Conservation (phyloP, 2,113 vertebrate genomes). For the Calypte anna region DNA sequence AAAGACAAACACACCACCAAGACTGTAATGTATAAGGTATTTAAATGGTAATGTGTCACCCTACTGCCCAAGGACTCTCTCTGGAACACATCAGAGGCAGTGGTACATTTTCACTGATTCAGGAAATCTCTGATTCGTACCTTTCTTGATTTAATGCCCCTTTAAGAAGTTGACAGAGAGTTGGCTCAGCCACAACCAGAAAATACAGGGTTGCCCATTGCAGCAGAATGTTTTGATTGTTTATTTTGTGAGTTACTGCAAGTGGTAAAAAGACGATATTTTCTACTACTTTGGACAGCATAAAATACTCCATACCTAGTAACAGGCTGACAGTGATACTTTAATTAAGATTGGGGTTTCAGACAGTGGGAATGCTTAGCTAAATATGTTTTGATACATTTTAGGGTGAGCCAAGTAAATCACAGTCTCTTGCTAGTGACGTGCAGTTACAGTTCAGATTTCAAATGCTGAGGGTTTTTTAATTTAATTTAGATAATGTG, state of each 20-base stretch:
- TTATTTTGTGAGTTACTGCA: slow-evolving; percentile 3
- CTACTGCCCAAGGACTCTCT: background rate
- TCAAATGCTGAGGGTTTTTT: background rate
- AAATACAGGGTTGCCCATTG: background rate
- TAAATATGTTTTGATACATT: background rate
- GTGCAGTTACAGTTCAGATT: background rate
- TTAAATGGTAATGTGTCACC: background rate
- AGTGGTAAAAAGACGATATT: background rate
- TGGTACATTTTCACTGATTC: background rate
- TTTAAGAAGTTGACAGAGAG: background rate
- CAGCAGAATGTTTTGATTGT: background rate
- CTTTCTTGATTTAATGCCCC: background rate
- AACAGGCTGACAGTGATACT: background rate
- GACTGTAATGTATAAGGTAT: background rate
- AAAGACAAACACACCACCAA: background rate
- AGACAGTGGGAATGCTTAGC: background rate
- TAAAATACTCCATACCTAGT: background rate
- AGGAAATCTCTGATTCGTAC: background rate
- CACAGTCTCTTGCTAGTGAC: background rate
- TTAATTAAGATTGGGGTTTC: background rate
- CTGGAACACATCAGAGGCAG: background rate
- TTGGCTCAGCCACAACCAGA: background rate
- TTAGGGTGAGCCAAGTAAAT: background rate
- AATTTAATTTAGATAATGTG: background rate
- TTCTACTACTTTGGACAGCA: background rate